Evolutionary conservation across 2,888 invertebrate species (phyloP), one percentile per base, ranked within the genome.

Genomic region (Rosalia funebris): DNA sequence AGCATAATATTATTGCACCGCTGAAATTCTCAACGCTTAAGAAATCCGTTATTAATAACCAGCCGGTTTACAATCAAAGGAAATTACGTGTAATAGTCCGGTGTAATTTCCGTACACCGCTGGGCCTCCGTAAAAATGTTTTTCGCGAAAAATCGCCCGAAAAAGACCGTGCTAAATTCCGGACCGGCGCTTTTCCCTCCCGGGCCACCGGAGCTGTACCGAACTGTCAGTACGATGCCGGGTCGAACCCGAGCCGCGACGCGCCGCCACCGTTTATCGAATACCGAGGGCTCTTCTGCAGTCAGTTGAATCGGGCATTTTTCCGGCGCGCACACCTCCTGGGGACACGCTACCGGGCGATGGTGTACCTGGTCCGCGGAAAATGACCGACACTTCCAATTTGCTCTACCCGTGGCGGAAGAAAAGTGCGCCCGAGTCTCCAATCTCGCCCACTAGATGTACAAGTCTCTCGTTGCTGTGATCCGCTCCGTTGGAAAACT

Each of bases 141-240:
- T 25, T 25, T 25, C 34, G 34, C 11, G 34, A 10, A 5, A n/a
- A n/a, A 34, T 34, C 11, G 10, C 34, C 34, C n/a, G n/a, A n/a
- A 10, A 5, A n/a, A 7, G 50, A 50, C 14, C 15, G 39, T 14
- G 25, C 46, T 31, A 55, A 45, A 79, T 79, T 82, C 79, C 81
- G 83, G 83, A 83, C 82, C 81, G 81, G 80, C 80, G 83, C 81
- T 82, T 80, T 83, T 81, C 82, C 81, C 78, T 77, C 80, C 77
- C 77, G 79, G 80, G 80, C 75, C 67, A 67, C 77, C 76, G 77
- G 76, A 75, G 75, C 77, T 74, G 72, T 75, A 72, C 31, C 42
- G 32, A 32, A 41, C 11, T 67, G 72, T 74, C 77, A 78, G 79
- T 79, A 73, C 72, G 74, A 71, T 72, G 77, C 77, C 76, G 77